Evolutionary conservation across 2,888 invertebrate species (phyloP).

Genomic region (Diaprepes abbreviatus): DNA sequence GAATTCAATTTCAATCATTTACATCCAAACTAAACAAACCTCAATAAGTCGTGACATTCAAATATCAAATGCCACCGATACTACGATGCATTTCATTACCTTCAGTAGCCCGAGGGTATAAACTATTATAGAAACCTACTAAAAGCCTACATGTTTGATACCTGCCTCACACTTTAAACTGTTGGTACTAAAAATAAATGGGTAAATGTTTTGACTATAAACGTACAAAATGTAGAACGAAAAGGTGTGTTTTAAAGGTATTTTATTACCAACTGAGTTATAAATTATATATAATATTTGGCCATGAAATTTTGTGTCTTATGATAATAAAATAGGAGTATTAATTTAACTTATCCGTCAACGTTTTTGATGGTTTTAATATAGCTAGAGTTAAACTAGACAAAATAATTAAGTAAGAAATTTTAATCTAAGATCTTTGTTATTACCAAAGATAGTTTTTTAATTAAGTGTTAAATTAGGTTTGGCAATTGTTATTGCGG

Average conservation of each 20-base stretch:
- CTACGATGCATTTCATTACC: constrained; percentile 24
- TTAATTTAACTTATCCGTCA: neutral
- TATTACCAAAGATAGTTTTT: too few relatives aligned
- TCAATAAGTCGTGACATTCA: constrained; percentile 2
- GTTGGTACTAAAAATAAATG: constrained; percentile 10
- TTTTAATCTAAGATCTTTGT: too few relatives aligned
- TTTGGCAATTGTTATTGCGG: too few relatives aligned
- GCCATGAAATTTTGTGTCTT: neutral
- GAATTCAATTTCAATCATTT: neutral
- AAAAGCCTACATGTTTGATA: constrained; percentile 21
- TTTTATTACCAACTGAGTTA: neutral
- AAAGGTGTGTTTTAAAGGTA: constrained; percentile 6
- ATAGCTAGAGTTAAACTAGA: neutral
- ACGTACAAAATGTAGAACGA: constrained; percentile 3
- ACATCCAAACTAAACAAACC: neutral
- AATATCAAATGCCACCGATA: constrained; percentile 11
- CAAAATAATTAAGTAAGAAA: neutral
- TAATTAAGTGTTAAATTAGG: too few relatives aligned
- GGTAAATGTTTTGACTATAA: constrained; percentile 10
- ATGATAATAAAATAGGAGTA: neutral
- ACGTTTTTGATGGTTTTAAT: neutral
- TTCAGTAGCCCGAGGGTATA: constrained; percentile 5
- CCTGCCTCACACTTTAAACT: constrained; percentile 2
- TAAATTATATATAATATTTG: neutral
- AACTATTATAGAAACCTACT: constrained; percentile 20